phyloP scores from a whole-genome alignment of 2,888 invertebrate genomes.

The Creontiades dilutus region DNA sequence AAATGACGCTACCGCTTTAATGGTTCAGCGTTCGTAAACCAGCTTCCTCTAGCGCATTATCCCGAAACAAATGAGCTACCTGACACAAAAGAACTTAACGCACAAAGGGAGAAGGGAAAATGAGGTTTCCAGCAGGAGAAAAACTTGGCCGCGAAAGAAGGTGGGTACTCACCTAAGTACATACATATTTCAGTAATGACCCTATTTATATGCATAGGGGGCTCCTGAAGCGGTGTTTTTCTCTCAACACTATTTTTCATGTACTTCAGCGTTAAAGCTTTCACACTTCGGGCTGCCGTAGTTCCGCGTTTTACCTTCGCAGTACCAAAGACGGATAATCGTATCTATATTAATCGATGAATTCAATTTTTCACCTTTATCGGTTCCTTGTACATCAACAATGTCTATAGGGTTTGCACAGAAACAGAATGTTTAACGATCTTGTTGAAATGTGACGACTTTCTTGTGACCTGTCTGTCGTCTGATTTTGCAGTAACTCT shows the following conservation, averaged over 20 bases:
- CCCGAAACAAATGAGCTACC: constrained; percentile 6
- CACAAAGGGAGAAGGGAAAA: constrained; percentile 10
- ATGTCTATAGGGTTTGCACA: too few relatives aligned
- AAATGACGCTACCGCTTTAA: too few relatives aligned
- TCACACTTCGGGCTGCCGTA: too few relatives aligned
- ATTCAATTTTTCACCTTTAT: too few relatives aligned
- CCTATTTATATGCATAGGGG: constrained; percentile 21
- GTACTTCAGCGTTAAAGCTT: not conserved
- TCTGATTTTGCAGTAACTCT: too few relatives aligned
- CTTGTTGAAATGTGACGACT: too few relatives aligned
- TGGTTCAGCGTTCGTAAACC: too few relatives aligned
- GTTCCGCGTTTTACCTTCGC: not conserved
- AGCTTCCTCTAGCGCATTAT: not conserved
- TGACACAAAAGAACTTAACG: not conserved
- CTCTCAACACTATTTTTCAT: not conserved
- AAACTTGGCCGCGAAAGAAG: not conserved
- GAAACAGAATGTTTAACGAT: too few relatives aligned
- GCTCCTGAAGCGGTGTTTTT: not conserved
- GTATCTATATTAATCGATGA: too few relatives aligned
- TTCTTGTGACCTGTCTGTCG: too few relatives aligned
- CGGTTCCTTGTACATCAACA: too few relatives aligned
- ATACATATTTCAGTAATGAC: constrained; percentile 44
- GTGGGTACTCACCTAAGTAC: not conserved
- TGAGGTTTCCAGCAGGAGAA: not conserved
- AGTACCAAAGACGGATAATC: not conserved